A percentile compares a stretch with the other conserved stretches of the same genome.
These are phyloP conservation scores for Knipowitschia caucasica DNA, from an alignment of 2,797 vertebrate genomes.

Conservation along the genomic window DNA sequence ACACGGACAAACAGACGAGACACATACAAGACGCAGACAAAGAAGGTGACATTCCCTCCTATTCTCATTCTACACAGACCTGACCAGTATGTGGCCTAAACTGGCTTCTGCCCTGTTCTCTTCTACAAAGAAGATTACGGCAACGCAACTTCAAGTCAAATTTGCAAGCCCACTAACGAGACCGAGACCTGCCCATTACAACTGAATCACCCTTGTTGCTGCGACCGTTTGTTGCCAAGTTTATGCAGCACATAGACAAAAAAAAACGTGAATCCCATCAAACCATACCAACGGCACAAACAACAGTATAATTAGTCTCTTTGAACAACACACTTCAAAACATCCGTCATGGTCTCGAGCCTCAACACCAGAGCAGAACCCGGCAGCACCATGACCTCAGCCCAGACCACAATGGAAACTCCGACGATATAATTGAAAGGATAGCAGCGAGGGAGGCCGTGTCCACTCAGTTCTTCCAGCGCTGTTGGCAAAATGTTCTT, in stretches of 20 bases:
- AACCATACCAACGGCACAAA: slow-evolving; percentile 43
- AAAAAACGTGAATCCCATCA: slow-evolving; percentile 35
- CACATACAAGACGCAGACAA: no score
- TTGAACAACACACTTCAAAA: slow-evolving; percentile 27
- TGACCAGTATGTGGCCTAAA: no score
- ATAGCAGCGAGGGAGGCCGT: slow-evolving; percentile 62
- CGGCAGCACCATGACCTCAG: slow-evolving; percentile 59
- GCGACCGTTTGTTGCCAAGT: slow-evolving; percentile 5
- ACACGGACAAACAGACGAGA: no score
- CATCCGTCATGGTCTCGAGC: slow-evolving; percentile 10
- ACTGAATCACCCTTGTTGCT: no score
- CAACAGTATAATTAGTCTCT: slow-evolving; percentile 41
- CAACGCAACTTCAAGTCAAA: neutral
- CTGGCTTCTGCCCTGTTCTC: no score
- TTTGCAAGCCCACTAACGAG: neutral
- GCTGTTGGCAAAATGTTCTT: slow-evolving; percentile 42
- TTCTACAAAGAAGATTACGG: no score
- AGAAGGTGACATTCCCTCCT: no score
- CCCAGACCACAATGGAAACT: slow-evolving; percentile 65
- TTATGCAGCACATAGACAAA: slow-evolving; percentile 38
- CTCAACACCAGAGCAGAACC: slow-evolving; percentile 39
- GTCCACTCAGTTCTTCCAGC: slow-evolving; percentile 70
- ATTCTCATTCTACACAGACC: no score
- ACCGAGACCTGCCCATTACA: neutral
- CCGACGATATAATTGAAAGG: slow-evolving; percentile 75